These are phyloP conservation scores for Cabera pusaria DNA, from an alignment of 2,888 invertebrate species.

Conservation along the genomic window DNA sequence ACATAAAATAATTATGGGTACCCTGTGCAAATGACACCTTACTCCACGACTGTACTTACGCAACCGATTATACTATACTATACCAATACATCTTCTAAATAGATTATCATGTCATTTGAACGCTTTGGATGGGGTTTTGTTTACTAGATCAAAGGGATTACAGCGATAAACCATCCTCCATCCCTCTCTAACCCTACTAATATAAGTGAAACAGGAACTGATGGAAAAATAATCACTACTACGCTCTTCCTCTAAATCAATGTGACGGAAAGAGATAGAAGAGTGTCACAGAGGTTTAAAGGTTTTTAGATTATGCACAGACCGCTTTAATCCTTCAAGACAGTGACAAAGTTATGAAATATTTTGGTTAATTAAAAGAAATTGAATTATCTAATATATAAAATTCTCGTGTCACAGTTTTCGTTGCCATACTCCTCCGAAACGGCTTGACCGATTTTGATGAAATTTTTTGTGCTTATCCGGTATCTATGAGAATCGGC, in stretches of 20 bases:
- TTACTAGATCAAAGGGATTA: slow-evolving; percentile 28
- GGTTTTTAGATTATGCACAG: slow-evolving; percentile 13
- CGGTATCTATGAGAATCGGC: too few relatives aligned
- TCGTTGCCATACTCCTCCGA: too few relatives aligned
- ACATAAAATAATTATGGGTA: too few relatives aligned
- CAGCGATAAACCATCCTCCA: slow-evolving; percentile 1
- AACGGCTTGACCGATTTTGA: too few relatives aligned
- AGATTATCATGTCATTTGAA: slow-evolving; percentile 46
- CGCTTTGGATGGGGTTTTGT: slow-evolving; percentile 33
- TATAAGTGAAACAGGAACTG: not conserved
- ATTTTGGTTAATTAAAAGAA: slow-evolving; percentile 1
- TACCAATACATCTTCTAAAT: slow-evolving; percentile 25
- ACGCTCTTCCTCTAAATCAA: too few relatives aligned
- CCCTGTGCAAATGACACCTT: too few relatives aligned
- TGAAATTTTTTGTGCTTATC: too few relatives aligned
- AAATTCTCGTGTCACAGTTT: too few relatives aligned
- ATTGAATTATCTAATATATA: too few relatives aligned
- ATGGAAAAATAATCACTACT: too few relatives aligned
- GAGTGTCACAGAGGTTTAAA: slow-evolving; percentile 14
- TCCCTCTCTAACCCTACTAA: slow-evolving; percentile 4
- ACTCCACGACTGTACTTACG: slow-evolving; percentile 14
- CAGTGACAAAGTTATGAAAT: slow-evolving; percentile 1
- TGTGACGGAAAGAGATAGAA: not conserved
- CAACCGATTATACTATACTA: slow-evolving; percentile 11
- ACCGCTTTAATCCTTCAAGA: slow-evolving; percentile 8